Evolutionary conservation across 2,888 invertebrate genomes (phyloP).

Genomic region (Ophion slaviceki): DNA sequence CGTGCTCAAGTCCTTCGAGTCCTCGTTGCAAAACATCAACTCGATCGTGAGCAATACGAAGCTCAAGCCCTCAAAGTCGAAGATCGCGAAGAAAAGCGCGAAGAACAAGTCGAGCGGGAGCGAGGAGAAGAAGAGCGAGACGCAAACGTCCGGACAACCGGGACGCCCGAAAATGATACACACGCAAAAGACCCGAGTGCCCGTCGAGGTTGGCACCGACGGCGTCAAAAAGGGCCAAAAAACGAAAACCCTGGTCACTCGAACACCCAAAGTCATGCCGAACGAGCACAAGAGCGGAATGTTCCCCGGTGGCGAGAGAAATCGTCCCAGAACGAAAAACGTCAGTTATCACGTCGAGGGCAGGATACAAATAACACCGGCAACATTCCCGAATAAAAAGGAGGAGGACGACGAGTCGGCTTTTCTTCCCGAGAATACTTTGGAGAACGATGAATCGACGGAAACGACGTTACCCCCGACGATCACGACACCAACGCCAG

Average conservation of each 20-base stretch:
- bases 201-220: conserved; percentile 84
- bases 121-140: conserved; percentile 76
- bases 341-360: conserved; percentile 86
- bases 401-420: conserved; percentile 52
- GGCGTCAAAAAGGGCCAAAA: conserved; percentile 86
- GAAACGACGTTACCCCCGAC: not conserved
- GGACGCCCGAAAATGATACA: conserved; percentile 91
- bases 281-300: conserved; percentile 81
- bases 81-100: conserved; percentile 78
- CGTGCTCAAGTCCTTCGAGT: conserved; percentile 81
- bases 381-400: conserved; percentile 84
- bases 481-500: conserved; percentile 62
- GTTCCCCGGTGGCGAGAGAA: conserved; percentile 83
- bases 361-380: conserved; percentile 84
- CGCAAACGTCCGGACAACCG: conserved; percentile 82
- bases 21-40: conserved; percentile 82
- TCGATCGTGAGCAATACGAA: conserved; percentile 84
- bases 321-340: conserved; percentile 87
- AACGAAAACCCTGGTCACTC: conserved; percentile 86
- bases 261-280: conserved; percentile 84
- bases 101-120: conserved; percentile 79
- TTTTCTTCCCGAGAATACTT: not conserved
- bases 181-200: conserved; percentile 87
- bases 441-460: conserved; percentile 9
- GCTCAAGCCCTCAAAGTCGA: conserved; percentile 77